phyloP scores from a whole-genome alignment of 2,113 vertebrate species.

The Eulemur macaco region DNA sequence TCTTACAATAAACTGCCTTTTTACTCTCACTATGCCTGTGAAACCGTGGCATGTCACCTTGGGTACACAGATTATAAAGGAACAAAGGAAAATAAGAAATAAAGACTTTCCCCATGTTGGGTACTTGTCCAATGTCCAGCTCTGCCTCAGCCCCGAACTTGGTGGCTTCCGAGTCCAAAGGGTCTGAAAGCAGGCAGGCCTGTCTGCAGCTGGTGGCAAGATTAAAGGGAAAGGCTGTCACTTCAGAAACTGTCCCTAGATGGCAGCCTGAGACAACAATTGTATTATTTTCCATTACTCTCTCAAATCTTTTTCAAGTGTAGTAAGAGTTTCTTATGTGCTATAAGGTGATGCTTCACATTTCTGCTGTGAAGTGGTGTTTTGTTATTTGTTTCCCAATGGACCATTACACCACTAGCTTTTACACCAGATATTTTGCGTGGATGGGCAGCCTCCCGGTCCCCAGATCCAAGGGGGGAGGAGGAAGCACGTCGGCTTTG shows the following conservation, averaged over 20 bases:
- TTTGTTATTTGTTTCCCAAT: background rate
- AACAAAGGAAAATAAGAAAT: background rate
- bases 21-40: background rate
- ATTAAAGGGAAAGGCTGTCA: rapidly evolving
- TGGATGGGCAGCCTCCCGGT: background rate
- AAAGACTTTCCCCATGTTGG: background rate
- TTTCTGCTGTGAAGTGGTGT: background rate
- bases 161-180: background rate
- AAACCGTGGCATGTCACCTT: rapidly evolving
- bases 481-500: background rate
- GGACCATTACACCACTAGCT: background rate
- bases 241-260: background rate
- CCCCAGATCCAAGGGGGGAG: background rate
- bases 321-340: no score
- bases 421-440: background rate
- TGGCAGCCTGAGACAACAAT: background rate
- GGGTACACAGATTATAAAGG: background rate
- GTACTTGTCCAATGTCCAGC: rapidly evolving
- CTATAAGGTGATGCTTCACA: rapidly evolving
- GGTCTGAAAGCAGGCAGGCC: background rate
- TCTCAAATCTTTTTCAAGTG: rapidly evolving
- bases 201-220: rapidly evolving
- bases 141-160: rapidly evolving
- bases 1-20: background rate
- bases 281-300: rapidly evolving